Percentiles rank a stretch among this genome's conserved stretches.
phyloP scores from a whole-genome alignment of 2,797 vertebrate species.

The Lagocephalus sceleratus region DNA sequence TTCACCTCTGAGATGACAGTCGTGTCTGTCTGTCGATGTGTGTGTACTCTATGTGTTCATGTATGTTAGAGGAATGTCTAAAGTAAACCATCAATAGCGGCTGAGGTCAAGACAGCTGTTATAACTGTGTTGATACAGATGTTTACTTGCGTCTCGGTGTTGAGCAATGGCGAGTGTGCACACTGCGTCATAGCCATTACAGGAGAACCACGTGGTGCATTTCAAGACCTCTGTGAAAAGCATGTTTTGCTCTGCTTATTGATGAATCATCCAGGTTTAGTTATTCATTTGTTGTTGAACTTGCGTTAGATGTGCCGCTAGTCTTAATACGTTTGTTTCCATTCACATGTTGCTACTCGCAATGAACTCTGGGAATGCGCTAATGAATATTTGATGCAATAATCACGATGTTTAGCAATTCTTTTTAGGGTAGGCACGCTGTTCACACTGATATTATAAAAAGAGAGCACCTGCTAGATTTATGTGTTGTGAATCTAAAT shows the following conservation, averaged over 20 bases:
- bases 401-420: no score
- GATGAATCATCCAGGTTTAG: not conserved
- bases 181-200: constrained; percentile 4
- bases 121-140: constrained; percentile 32
- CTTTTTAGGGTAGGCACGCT: no score
- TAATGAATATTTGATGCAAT: no score
- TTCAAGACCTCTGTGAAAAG: constrained; percentile 1
- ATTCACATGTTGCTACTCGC: not conserved
- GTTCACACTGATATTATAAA: no score
- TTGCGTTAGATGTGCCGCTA: not conserved
- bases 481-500: no score
- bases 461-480: no score
- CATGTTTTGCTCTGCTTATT: constrained; percentile 3
- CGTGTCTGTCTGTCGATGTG: not conserved
- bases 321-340: not conserved
- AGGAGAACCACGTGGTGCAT: constrained; percentile 6
- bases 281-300: not conserved
- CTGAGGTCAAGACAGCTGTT: constrained; percentile 26
- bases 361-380: no score
- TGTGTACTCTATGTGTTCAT: constrained; percentile 15
- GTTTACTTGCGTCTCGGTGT: constrained; percentile 29
- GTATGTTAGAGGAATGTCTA: constrained; percentile 34
- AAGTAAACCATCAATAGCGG: constrained; percentile 32
- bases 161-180: constrained; percentile 16
- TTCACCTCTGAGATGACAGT: constrained; percentile 29